These are phyloP conservation scores for Carcinoscorpius rotundicauda DNA, from an alignment of 1,140 invertebrate genomes.

Conservation along the genomic window DNA sequence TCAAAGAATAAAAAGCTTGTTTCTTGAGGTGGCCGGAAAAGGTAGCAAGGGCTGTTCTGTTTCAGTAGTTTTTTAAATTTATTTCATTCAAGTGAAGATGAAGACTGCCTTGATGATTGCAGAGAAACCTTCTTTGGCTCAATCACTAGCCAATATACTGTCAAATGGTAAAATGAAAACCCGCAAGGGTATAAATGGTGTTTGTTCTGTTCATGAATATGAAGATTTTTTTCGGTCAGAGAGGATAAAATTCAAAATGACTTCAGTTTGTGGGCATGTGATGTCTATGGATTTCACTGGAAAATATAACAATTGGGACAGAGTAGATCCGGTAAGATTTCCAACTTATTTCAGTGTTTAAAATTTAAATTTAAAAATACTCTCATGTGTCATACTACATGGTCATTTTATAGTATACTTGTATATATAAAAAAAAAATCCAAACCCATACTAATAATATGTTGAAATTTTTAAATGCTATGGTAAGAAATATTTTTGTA, in stretches of 20 bases:
- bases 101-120: constrained; percentile 96
- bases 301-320: constrained; percentile 98
- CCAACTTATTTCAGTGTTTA: neutral
- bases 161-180: constrained; percentile 69
- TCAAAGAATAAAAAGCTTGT: too few relatives aligned
- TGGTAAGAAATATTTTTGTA: too few relatives aligned
- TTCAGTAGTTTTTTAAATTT: too few relatives aligned
- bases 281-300: constrained; percentile 90
- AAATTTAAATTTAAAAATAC: too few relatives aligned
- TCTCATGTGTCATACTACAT: too few relatives aligned
- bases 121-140: constrained; percentile 95
- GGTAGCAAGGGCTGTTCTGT: too few relatives aligned
- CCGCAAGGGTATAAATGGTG: constrained; percentile 85
- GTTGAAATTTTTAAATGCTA: too few relatives aligned
- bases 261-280: constrained; percentile 96
- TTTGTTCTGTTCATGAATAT: constrained; percentile 91
- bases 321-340: constrained; percentile 75
- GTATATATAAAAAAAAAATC: too few relatives aligned
- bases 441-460: too few relatives aligned
- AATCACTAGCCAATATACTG: constrained; percentile 85
- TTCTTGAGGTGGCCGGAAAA: too few relatives aligned
- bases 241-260: constrained; percentile 75
- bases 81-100: constrained; percentile 39
- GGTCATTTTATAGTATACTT: too few relatives aligned
- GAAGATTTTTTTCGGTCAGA: constrained; percentile 62